Evolutionary conservation across 2,888 invertebrate species (phyloP), one percentile per base, ranked within the genome.

Genomic region (Pollenia amentaria): DNA sequence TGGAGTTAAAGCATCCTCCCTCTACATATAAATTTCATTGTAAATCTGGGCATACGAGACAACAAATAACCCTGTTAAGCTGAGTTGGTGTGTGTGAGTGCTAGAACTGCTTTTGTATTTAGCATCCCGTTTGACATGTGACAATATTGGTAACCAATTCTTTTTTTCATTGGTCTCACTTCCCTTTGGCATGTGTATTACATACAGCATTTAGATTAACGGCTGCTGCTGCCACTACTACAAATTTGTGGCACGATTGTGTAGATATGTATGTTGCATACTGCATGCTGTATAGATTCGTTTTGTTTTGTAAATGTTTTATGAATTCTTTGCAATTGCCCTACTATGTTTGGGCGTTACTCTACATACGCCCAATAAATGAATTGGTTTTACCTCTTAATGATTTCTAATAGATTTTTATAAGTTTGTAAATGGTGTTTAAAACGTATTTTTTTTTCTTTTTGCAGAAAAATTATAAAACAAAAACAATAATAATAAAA

Each of bases 361-460:
- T 80, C 89, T 88, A 85, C 81, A 87, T 88, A 90, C 91, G 91
- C 91, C 92, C 90, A 87, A 88, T 88, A 89, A 90, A 89, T 90
- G 90, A 87, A 67, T 87, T 76, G 84, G 84, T 80, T 87, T 81
- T 77, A 87, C 87, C 87, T 80, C 81, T 84, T 77, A 84, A 87
- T 81, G 80, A 81, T 80, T 67, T 81, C 67, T 78, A 84, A 84
- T 87, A 87, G 84, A 84, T 81, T 83, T 80, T 72, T 67, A 69
- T 79, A 67, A 67, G 38, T 51, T 69, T 14, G 8, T 73, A 84
- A 79, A 79, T 84, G 78, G 42, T 75, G 21, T 82, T 82, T 67
- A 79, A 84, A 79, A 84, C 57, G 42, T 42, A 38, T 64, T 55
- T 57, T 46, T 48, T 55, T 21, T 21, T 48, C 16, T 65, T 55